Base-by-base conservation (phyloP, 2,888 invertebrate species). In the Nesidiocoris tenuis region DNA sequence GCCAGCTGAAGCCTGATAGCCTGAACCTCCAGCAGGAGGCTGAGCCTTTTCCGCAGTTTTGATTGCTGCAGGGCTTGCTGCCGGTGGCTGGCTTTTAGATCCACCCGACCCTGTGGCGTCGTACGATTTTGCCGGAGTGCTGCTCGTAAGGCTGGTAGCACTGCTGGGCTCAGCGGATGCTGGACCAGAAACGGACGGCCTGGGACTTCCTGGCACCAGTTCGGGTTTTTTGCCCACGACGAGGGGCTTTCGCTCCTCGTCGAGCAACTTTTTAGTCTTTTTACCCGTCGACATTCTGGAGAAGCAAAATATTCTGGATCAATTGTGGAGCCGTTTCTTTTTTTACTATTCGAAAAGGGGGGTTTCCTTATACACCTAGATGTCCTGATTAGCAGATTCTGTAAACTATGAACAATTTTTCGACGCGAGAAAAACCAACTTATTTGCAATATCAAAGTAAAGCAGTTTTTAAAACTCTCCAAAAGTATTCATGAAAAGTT, bases 231-330 rank as follows among this genome's bases (percentile, higher is more conserved):
- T 72, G 16, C 63, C 63, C 18, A 63, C 72, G 12, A 72, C 25
- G 2, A 72, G 72, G 39, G 72, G 72, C 39, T 72, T 72, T 22
- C 63, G 61, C 72, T 72, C 72, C 22, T 72, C 72, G 21, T 72
- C 72, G n/a, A 72, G 61, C 5, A 72, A 56, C 22, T 24, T 39
- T 39, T 72, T 72, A 2, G 56, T 72, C 54, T 39, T 72, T 22
- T 72, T 72, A 18, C 59, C 59, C 19, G 72, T 25, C 39, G 72
- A 72, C 72, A 72, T 72, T 39, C 72, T 72, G 61, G 1, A 61
- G 19, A n/a, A n/a, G n/a, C n/a, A n/a, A n/a, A n/a, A n/a, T n/a
- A n/a, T n/a, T n/a, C n/a, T n/a, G n/a, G 12, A 54, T 54, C 7
- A 7, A n/a, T n/a, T n/a, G n/a, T n/a, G n/a, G n/a, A n/a, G n/a